phyloP scores from a whole-genome alignment of 1,140 invertebrate species.

The Harlomillsia oculata region DNA sequence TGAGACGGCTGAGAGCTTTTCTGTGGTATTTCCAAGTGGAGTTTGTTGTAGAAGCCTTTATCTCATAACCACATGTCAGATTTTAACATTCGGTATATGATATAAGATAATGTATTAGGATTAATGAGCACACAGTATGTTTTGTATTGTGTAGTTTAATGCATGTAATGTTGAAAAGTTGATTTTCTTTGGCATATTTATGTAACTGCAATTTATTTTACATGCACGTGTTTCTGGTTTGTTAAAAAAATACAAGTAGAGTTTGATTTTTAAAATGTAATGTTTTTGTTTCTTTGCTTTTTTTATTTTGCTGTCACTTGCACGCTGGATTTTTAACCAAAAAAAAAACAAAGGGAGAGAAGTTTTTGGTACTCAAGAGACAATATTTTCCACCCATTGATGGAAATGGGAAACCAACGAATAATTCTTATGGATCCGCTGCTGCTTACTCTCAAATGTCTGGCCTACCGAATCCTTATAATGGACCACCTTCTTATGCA shows the following conservation, averaged over 20 bases:
- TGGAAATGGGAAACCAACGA: slow-evolving; percentile 24
- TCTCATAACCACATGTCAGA: too few species aligned
- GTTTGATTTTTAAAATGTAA: not conserved
- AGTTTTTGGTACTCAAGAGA: slow-evolving; percentile 33
- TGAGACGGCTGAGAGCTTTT: too few species aligned
- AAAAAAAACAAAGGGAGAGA: slow-evolving; percentile 35
- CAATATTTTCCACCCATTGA: slow-evolving; percentile 33
- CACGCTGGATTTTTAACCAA: too few species aligned
- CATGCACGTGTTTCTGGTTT: not conserved
- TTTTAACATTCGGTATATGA: too few species aligned
- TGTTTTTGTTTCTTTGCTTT: slow-evolving; percentile 2
- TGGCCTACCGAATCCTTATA: not conserved
- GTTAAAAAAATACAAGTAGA: not conserved
- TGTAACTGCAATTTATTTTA: not conserved
- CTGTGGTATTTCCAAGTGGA: too few species aligned
- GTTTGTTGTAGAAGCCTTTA: too few species aligned
- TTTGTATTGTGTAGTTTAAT: too few species aligned
- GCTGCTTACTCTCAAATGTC: too few species aligned
- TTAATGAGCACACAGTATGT: too few species aligned
- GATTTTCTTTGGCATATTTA: too few species aligned
- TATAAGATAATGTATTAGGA: too few species aligned
- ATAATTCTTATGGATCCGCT: slow-evolving; percentile 3
- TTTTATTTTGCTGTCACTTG: not conserved
- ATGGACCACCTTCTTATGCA: slow-evolving; percentile 6
- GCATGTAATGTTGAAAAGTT: too few species aligned